Conservation (phyloP, 2,113 vertebrate genomes). For the Ariopsis seemanni region DNA sequence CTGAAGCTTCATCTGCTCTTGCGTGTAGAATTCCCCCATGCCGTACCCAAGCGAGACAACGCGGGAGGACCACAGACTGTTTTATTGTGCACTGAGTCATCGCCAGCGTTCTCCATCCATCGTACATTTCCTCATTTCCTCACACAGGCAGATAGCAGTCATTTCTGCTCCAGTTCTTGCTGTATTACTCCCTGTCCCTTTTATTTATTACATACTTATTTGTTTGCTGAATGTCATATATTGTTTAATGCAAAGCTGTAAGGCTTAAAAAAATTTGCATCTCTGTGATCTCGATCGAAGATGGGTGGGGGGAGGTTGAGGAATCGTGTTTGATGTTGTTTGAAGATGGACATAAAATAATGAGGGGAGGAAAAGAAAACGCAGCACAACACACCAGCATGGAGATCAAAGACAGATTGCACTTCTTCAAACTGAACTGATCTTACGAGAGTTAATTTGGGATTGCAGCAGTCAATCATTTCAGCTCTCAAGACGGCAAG, state of each 20-base stretch:
- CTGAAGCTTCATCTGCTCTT: not conserved
- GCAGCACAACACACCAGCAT: constrained; percentile 4
- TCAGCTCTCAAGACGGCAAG: not conserved
- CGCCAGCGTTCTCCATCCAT: not conserved
- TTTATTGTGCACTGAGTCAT: not conserved
- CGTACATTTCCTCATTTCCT: not conserved
- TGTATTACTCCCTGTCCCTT: not conserved
- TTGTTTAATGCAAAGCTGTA: constrained; percentile 14
- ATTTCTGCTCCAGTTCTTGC: constrained; percentile 5
- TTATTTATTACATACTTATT: not conserved
- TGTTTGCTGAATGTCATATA: not conserved
- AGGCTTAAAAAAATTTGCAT: not conserved
- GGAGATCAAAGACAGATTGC: constrained; percentile 33
- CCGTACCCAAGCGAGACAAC: not conserved
- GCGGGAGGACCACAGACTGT: not conserved
- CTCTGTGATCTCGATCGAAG: constrained; percentile 22
- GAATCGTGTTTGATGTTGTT: constrained; percentile 44
- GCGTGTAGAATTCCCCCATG: not conserved
- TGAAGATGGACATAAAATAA: constrained; percentile 53
- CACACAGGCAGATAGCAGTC: not conserved
- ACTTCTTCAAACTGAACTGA: not conserved
- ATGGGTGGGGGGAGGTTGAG: not conserved
- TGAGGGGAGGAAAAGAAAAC: constrained; percentile 34
- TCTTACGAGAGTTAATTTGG: constrained; percentile 26
- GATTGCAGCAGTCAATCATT: constrained; percentile 38